phyloP scores from a whole-genome alignment of 2,888 invertebrate species.

The Drosophila pegasa region DNA sequence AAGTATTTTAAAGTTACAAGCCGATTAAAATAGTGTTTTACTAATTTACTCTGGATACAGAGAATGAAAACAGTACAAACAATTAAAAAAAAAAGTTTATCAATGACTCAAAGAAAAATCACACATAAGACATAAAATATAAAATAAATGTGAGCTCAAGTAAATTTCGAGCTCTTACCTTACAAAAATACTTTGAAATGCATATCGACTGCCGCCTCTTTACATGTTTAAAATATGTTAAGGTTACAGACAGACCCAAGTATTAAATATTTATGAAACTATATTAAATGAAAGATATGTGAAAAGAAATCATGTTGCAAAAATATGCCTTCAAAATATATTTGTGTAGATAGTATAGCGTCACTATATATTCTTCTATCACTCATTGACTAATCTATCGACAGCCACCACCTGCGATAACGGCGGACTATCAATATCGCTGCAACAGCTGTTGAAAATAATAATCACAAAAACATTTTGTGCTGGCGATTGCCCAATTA shows the following conservation, averaged over 20 bases:
- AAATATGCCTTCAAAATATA: background rate
- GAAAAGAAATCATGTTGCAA: no score
- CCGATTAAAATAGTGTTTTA: background rate
- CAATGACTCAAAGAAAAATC: background rate
- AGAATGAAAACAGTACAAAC: background rate
- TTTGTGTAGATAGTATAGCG: background rate
- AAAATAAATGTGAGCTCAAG: no score
- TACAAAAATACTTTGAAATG: background rate
- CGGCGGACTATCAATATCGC: background rate
- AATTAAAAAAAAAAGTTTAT: background rate
- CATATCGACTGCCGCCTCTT: background rate
- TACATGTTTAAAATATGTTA: background rate
- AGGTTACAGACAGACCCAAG: background rate
- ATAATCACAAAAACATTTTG: constrained; percentile 23
- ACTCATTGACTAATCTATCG: background rate
- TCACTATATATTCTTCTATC: background rate
- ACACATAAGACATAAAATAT: no score
- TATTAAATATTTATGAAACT: background rate
- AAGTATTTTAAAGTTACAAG: background rate
- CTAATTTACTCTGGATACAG: no score
- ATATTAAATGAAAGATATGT: background rate
- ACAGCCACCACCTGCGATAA: constrained; percentile 8
- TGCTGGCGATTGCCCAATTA: constrained; percentile 20
- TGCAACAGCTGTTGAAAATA: constrained; percentile 38
- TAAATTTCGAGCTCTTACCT: no score